These are phyloP conservation scores for Phataginus tetradactyla DNA, from an alignment of 2,797 vertebrate genomes.

Conservation along the genomic window DNA sequence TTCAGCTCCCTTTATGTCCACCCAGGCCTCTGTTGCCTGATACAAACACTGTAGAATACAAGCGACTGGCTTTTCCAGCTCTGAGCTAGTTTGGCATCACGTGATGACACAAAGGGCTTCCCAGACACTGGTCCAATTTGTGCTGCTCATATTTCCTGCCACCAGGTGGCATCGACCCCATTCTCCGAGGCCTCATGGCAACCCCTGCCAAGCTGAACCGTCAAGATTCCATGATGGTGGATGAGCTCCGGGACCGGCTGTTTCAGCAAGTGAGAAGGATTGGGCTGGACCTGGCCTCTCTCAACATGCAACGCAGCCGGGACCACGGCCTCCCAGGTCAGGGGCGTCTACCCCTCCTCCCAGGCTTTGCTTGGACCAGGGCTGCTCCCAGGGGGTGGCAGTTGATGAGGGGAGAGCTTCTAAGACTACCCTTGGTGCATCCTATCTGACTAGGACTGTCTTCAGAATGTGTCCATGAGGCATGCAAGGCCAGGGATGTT, in stretches of 20 bases:
- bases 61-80: neutral
- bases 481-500: neutral
- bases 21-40: neutral
- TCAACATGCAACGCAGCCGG: constrained; percentile 91
- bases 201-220: constrained; percentile 85
- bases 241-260: constrained; percentile 91
- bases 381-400: neutral
- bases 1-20: neutral
- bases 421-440: neutral
- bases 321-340: constrained; percentile 91
- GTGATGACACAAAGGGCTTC: neutral
- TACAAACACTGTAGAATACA: neutral
- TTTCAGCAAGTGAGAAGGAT: constrained; percentile 85
- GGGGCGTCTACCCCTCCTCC: neutral
- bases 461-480: neutral
- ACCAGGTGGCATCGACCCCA: constrained; percentile 92
- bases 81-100: neutral
- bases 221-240: constrained; percentile 88
- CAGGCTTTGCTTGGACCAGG: neutral
- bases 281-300: constrained; percentile 87
- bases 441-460: neutral
- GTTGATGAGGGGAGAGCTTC: rapidly evolving
- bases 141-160: neutral
- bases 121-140: neutral
- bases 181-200: constrained; percentile 90